phyloP scores from a whole-genome alignment of 2,113 vertebrate genomes.

The Aegithalos caudatus region DNA sequence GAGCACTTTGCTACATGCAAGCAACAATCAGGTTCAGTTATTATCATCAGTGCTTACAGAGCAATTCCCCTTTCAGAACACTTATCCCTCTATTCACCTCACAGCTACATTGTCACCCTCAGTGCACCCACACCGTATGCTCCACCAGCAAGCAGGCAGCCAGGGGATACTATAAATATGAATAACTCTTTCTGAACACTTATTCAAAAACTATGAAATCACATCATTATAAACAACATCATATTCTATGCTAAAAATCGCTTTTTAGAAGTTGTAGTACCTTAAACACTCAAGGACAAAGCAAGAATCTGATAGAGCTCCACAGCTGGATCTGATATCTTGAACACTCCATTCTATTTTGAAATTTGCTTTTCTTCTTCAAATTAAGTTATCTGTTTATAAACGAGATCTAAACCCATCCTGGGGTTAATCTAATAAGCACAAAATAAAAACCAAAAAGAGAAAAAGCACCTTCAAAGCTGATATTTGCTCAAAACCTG shows the following conservation, averaged over 20 bases:
- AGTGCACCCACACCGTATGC: not conserved
- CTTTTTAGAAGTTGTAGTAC: not conserved
- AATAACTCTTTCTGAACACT: not conserved
- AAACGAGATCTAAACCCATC: constrained; percentile 54
- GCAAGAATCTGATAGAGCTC: not conserved
- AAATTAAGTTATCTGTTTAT: constrained; percentile 63
- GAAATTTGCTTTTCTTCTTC: constrained; percentile 59
- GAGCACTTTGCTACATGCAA: not conserved
- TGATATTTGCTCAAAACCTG: constrained; percentile 68
- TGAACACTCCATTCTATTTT: not conserved
- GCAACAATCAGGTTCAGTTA: not conserved
- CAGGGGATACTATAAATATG: not conserved
- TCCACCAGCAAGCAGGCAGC: not conserved
- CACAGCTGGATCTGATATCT: not conserved
- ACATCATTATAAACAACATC: not conserved
- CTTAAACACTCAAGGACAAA: not conserved
- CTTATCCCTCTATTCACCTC: not conserved
- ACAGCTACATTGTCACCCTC: not conserved
- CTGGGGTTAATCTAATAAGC: constrained; percentile 64
- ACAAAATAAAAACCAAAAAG: constrained; percentile 44
- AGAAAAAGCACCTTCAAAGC: constrained; percentile 49
- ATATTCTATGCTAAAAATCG: not conserved
- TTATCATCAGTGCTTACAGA: not conserved
- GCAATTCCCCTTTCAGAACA: not conserved
- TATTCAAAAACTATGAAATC: not conserved